Evolutionary conservation across 1,140 invertebrate genomes (phyloP).

Genomic region (Drosophila orena): DNA sequence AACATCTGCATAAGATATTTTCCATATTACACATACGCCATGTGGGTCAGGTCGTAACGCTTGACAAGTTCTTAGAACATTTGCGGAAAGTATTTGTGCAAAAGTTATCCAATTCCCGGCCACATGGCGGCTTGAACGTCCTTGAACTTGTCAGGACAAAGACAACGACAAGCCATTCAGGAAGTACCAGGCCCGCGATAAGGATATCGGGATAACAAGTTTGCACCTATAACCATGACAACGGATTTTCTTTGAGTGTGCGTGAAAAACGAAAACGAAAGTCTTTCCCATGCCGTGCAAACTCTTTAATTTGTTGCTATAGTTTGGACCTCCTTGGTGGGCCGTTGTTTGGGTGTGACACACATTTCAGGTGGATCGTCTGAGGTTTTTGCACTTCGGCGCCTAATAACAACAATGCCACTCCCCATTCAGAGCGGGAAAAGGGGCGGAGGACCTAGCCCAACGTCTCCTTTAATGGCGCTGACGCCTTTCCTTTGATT

Average conservation of each 20-base stretch:
- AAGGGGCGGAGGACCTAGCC: slow-evolving; percentile 48
- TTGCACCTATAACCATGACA: slow-evolving; percentile 61
- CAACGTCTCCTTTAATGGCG: slow-evolving; percentile 53
- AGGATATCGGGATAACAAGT: slow-evolving; percentile 70
- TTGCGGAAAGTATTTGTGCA: slow-evolving; percentile 3
- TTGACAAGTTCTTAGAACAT: slow-evolving; percentile 39
- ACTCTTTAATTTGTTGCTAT: slow-evolving; percentile 46
- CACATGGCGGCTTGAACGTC: slow-evolving; percentile 55
- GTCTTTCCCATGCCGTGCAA: slow-evolving; percentile 26
- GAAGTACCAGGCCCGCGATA: slow-evolving; percentile 29
- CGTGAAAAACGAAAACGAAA: slow-evolving; percentile 49
- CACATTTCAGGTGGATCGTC: slow-evolving; percentile 58
- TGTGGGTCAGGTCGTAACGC: slow-evolving; percentile 52
- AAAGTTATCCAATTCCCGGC: slow-evolving; percentile 10
- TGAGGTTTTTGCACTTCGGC: slow-evolving; percentile 42
- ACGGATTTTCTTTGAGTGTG: slow-evolving; percentile 52
- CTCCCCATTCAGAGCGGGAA: slow-evolving; percentile 21
- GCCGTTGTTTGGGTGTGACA: slow-evolving; percentile 69
- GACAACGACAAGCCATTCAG: slow-evolving; percentile 8
- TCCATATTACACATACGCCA: slow-evolving; percentile 46
- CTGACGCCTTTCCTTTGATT: slow-evolving; percentile 39
- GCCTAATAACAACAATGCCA: slow-evolving; percentile 43
- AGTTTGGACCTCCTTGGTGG: slow-evolving; percentile 14
- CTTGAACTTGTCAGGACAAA: slow-evolving; percentile 69
- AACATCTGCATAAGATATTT: slow-evolving; percentile 21